phyloP scores from a whole-genome alignment of 2,113 vertebrate species.

The Macrotis lagotis region DNA sequence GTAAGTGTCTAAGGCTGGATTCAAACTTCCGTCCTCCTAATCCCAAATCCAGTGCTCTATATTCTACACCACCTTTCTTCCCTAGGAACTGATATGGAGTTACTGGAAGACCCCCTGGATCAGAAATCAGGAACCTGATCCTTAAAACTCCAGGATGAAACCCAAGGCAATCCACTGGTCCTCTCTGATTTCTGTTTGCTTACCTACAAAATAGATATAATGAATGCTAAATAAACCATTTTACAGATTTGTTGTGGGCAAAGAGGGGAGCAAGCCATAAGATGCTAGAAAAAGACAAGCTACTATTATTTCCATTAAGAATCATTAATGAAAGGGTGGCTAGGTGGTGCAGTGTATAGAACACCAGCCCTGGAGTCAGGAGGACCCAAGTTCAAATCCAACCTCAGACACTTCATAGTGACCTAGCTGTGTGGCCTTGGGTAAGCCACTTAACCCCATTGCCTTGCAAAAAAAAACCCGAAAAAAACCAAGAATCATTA shows the following conservation, averaged over 20 bases:
- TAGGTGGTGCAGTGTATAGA: too few species aligned
- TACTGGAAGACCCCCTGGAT: not conserved
- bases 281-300: not conserved
- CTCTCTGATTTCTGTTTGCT: not conserved
- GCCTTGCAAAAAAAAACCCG: too few species aligned
- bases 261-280: not conserved
- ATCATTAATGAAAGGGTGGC: not conserved
- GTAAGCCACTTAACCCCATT: too few species aligned
- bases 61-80: too few species aligned
- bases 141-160: not conserved
- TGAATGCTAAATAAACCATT: not conserved
- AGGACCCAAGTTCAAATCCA: too few species aligned
- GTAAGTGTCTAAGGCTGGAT: too few species aligned
- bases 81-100: too few species aligned
- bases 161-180: not conserved
- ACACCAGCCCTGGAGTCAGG: too few species aligned
- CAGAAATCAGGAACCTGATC: not conserved
- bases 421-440: too few species aligned
- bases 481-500: not conserved
- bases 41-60: too few species aligned
- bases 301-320: not conserved
- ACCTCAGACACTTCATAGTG: too few species aligned
- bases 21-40: too few species aligned
- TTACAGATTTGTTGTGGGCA: not conserved
- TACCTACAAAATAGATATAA: not conserved